Evolutionary conservation across 2,113 vertebrate genomes (phyloP).

Genomic region (Terrapene triunguis): DNA sequence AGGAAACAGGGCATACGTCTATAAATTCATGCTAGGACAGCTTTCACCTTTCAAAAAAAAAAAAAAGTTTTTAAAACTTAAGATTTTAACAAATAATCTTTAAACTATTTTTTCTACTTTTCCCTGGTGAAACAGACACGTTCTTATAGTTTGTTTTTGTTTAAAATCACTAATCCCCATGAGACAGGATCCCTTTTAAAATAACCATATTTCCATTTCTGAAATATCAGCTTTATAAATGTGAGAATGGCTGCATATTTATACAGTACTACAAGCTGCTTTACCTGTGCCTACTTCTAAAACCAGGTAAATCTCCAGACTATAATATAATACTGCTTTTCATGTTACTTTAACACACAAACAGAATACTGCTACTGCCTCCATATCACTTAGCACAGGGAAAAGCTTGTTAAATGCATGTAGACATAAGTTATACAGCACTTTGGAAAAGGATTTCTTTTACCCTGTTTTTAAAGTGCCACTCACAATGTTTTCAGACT

Average conservation of each 20-base stretch:
- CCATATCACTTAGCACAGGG: constrained; percentile 16
- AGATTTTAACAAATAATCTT: background rate
- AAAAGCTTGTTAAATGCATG: background rate
- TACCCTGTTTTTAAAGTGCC: constrained; percentile 74
- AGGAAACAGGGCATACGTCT: background rate
- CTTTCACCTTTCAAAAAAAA: background rate
- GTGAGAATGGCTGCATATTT: background rate
- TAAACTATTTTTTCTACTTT: background rate
- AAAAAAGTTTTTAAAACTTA: background rate
- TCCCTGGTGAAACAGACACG: background rate
- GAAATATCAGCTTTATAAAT: background rate
- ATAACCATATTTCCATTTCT: background rate
- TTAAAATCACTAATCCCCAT: background rate
- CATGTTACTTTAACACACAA: constrained; percentile 39
- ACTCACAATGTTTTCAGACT: constrained; percentile 76
- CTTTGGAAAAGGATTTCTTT: constrained; percentile 71
- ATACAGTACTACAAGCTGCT: background rate
- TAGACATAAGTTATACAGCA: constrained; percentile 55
- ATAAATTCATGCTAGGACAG: background rate
- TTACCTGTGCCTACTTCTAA: background rate
- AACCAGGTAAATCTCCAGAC: background rate
- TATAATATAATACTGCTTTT: background rate
- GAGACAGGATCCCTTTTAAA: background rate
- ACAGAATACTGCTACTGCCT: constrained; percentile 30
- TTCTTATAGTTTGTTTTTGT: background rate